These are phyloP conservation scores for Bombus superbus DNA, from an alignment of 1,140 invertebrate genomes.

Conservation along the genomic window DNA sequence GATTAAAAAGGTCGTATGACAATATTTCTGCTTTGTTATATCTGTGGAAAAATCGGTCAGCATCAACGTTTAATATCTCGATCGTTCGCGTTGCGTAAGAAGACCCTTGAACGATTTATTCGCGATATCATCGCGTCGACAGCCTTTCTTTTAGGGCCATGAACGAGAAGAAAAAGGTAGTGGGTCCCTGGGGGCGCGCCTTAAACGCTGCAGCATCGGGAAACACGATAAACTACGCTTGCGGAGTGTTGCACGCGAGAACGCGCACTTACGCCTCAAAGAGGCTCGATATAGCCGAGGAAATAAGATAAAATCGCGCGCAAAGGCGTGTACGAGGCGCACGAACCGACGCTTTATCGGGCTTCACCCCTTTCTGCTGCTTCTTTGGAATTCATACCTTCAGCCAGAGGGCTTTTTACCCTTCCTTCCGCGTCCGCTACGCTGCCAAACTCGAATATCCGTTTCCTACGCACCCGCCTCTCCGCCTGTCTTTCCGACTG, in stretches of 20 bases:
- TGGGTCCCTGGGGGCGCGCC: constrained; percentile 1
- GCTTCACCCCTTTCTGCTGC: constrained; percentile 32
- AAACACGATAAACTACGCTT: constrained; percentile 20
- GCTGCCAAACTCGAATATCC: constrained; percentile 61
- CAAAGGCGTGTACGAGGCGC: constrained; percentile 2
- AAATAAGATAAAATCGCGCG: constrained; percentile 53
- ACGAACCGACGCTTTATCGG: constrained; percentile 52
- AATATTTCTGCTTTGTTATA: neutral
- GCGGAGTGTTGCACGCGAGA: neutral
- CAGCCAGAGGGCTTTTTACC: constrained; percentile 43
- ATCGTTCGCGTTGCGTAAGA: neutral
- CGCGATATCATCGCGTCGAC: neutral
- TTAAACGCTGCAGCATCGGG: constrained; percentile 19
- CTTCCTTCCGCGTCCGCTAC: constrained; percentile 43
- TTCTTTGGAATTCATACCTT: constrained; percentile 64
- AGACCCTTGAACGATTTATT: neutral
- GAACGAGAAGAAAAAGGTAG: constrained; percentile 7
- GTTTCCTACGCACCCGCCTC: constrained; percentile 32
- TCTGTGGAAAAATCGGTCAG: neutral
- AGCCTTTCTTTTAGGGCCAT: neutral
- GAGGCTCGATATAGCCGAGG: neutral
- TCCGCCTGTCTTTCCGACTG: neutral
- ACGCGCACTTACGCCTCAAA: neutral
- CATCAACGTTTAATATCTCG: neutral
- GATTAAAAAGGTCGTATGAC: neutral